Conservation (phyloP, 2,888 invertebrate species). For the Drepanosiphum platanoidis region DNA sequence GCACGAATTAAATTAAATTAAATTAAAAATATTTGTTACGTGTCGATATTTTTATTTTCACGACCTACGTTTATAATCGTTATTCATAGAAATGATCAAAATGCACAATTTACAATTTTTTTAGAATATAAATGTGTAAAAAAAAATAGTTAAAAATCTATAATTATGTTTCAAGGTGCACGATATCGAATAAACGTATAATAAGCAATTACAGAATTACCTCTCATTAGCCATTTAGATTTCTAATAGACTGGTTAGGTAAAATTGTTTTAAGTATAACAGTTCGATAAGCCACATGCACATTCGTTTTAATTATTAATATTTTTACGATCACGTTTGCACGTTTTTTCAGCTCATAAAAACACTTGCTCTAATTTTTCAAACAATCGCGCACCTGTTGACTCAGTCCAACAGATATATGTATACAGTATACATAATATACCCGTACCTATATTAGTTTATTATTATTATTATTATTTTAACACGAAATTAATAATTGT, state of each 20-base stretch:
- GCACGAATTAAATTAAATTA: not conserved
- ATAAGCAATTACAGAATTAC: slow-evolving; percentile 36
- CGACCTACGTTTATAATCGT: not conserved
- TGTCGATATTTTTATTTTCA: not conserved
- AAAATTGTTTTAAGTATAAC: slow-evolving; percentile 42
- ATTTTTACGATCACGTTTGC: slow-evolving; percentile 51
- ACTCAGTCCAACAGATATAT: slow-evolving; percentile 3
- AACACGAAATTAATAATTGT: slow-evolving; percentile 7
- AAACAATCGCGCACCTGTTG: slow-evolving; percentile 56
- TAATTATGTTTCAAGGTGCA: slow-evolving; percentile 24
- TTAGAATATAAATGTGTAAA: not conserved
- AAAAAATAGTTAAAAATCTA: slow-evolving; percentile 8
- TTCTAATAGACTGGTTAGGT: slow-evolving; percentile 42
- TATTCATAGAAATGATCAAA: not conserved
- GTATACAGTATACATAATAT: not conserved
- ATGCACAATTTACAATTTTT: not conserved
- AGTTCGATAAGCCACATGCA: slow-evolving; percentile 49
- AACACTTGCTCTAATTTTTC: slow-evolving; percentile 58
- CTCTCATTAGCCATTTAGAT: slow-evolving; percentile 49
- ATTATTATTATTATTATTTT: slow-evolving; percentile 26
- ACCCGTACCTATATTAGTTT: not conserved
- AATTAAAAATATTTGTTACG: not conserved
- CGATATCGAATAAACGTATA: slow-evolving; percentile 30
- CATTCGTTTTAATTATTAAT: slow-evolving; percentile 40
- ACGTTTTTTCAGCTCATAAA: slow-evolving; percentile 49